A percentile compares a stretch with the other conserved stretches of the same genome.
These are phyloP conservation scores for Clarias laeviceps DNA, from an alignment of 2,797 vertebrate genomes.

Conservation along the genomic window DNA sequence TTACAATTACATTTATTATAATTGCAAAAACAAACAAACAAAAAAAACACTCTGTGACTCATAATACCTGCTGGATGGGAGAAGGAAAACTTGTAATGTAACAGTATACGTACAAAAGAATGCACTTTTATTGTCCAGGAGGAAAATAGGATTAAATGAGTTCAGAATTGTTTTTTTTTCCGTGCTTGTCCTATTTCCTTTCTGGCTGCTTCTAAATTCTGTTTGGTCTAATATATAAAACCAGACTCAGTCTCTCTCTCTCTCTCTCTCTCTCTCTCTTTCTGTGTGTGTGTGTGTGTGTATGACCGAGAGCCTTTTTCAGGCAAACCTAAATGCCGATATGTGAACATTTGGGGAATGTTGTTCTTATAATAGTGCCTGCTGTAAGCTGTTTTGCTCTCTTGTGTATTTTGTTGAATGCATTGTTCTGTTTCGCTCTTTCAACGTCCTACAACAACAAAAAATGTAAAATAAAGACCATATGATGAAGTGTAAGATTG, in stretches of 20 bases:
- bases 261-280: not conserved
- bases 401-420: not conserved
- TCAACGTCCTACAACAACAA: not conserved
- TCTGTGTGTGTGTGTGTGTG: not conserved
- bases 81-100: not conserved
- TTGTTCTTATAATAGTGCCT: slow-evolving; percentile 13
- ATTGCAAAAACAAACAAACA: not conserved
- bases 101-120: not conserved
- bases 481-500: not conserved
- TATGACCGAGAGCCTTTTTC: not conserved
- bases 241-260: not conserved
- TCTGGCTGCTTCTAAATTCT: not conserved
- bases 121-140: not conserved
- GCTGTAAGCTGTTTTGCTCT: not conserved
- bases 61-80: not conserved
- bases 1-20: not conserved
- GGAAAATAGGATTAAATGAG: not conserved
- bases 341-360: not conserved
- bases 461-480: slow-evolving; percentile 11
- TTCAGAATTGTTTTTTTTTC: too few relatives aligned
- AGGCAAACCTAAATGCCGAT: not conserved
- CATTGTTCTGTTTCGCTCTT: not conserved
- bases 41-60: not conserved
- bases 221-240: slow-evolving; percentile 8
- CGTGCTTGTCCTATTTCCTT: not conserved